Conservation (phyloP, 2,888 invertebrate species). For the Spodoptera exigua region DNA sequence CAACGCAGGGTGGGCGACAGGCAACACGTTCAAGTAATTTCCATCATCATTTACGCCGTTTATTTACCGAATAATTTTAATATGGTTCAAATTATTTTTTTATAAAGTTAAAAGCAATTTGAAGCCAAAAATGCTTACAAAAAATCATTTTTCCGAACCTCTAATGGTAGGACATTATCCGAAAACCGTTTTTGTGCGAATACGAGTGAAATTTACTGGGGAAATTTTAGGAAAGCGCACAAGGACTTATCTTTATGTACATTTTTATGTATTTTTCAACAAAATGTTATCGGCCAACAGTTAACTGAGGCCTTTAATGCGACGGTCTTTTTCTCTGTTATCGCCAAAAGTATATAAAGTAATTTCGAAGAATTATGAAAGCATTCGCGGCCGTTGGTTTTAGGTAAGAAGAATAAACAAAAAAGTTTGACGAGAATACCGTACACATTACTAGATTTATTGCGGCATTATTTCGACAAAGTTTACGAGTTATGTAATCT, state of each 20-base stretch:
- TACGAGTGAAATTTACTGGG: constrained; percentile 78
- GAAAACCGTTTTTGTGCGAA: constrained; percentile 80
- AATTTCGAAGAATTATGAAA: constrained; percentile 78
- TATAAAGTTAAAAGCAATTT: constrained; percentile 66
- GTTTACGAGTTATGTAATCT: constrained; percentile 71
- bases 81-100: constrained; percentile 60
- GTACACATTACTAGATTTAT: constrained; percentile 71
- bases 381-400: constrained; percentile 61
- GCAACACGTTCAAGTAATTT: constrained; percentile 59
- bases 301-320: constrained; percentile 74
- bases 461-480: constrained; percentile 68
- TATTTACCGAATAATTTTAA: constrained; percentile 58
- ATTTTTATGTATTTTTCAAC: constrained; percentile 81
- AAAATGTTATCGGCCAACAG: constrained; percentile 79
- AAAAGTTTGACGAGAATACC: constrained; percentile 69
- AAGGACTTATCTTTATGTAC: constrained; percentile 82
- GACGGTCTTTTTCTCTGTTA: constrained; percentile 70
- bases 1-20: constrained; percentile 34
- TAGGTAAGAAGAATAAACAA: constrained; percentile 72
- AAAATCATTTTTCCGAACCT: constrained; percentile 77
- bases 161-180: constrained; percentile 82
- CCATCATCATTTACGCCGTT: constrained; percentile 50
- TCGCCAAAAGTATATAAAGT: constrained; percentile 74
- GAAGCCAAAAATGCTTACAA: constrained; percentile 68
- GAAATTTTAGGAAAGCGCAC: constrained; percentile 75